Evolutionary conservation across 2,888 invertebrate genomes (phyloP), one percentile per base, ranked within the genome.

Genomic region (Tachina fera): DNA sequence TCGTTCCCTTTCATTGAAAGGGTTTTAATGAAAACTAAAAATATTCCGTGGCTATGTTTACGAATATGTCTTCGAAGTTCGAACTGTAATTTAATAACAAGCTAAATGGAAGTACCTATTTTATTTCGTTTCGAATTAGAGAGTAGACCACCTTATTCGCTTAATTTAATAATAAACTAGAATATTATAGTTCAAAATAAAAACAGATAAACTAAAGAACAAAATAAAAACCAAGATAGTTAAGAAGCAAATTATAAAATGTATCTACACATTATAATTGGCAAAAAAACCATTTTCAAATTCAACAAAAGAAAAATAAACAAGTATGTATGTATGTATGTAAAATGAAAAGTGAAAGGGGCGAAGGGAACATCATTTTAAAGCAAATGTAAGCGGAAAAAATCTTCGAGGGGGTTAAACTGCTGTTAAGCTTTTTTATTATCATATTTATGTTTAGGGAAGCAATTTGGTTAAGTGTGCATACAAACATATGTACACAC

Each of bases 321-420:
- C 16, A 74, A 63, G 22, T 22, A 72, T 56, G 3, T n/a, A n/a
- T n/a, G n/a, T n/a, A n/a, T n/a, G n/a, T n/a, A n/a, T n/a, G n/a
- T n/a, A 4, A 49, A 45, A 80, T 51, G 51, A 19, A 76, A 76
- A 76, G 65, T 72, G 71, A 72, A 77, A 72, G 74, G 67, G 31
- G 49, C 9, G 31, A 22, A 47, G n/a, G 49, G n/a, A 60, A 4
- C 31, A 31, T 31, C 51, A 49, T 45, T 67, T 51, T n/a, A 76
- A 76, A 63, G 63, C 61, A 75, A 65, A 56, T 19, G 9, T 41
- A 65, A 31, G 14, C 3, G 9, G 22, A 22, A 9, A 47, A 11
- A 19, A 19, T 68, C 9, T 77, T 22, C 9, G 49, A 9, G 65
- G 63, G 22, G 53, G 43, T 47, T 61, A 14, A 49, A 3, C 19